phyloP scores from a whole-genome alignment of 2,888 invertebrate species.

The Polyommatus iphigenia region DNA sequence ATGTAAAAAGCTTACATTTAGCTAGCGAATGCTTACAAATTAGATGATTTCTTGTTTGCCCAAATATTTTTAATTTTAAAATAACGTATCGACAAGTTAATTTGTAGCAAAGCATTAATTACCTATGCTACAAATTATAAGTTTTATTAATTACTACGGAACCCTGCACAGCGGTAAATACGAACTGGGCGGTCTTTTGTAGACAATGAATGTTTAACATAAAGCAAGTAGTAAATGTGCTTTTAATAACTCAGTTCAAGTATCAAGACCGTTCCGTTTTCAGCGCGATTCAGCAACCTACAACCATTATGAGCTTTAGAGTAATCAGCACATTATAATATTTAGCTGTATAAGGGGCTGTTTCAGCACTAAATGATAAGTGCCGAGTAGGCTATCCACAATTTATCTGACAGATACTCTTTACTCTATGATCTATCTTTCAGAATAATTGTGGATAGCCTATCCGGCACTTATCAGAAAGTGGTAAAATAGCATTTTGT shows the following conservation, averaged over 20 bases:
- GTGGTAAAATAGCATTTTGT: too few relatives aligned
- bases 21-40: neutral
- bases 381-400: too few relatives aligned
- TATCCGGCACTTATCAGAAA: too few relatives aligned
- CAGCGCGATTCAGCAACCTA: neutral
- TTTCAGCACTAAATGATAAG: too few relatives aligned
- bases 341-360: neutral
- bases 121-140: neutral
- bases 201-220: constrained; percentile 10
- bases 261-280: constrained; percentile 4
- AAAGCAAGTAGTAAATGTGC: constrained; percentile 2
- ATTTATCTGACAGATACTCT: too few relatives aligned
- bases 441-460: too few relatives aligned
- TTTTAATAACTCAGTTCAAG: constrained; percentile 15
- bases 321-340: neutral
- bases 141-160: neutral
- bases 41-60: neutral
- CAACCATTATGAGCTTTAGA: neutral
- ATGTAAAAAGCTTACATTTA: neutral
- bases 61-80: too few relatives aligned
- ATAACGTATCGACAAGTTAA: neutral
- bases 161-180: neutral
- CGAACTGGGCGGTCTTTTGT: neutral
- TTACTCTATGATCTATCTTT: too few relatives aligned
- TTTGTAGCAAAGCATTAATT: neutral